Percentiles rank a stretch among this genome's conserved stretches.
Evolutionary conservation across 2,888 invertebrate species (phyloP).

Genomic region (Sarcophaga caerulescens): DNA sequence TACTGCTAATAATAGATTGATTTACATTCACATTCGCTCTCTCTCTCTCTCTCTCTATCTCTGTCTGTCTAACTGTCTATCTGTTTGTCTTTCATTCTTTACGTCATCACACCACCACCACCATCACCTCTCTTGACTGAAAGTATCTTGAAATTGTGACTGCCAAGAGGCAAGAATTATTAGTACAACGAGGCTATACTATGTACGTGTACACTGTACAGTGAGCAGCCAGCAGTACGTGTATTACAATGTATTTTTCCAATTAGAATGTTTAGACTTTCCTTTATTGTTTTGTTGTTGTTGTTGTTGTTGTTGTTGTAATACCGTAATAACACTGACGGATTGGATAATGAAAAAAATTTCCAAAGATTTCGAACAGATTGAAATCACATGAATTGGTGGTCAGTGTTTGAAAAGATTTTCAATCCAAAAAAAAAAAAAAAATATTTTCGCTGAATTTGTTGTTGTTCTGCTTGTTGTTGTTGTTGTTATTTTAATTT

Average conservation of each 20-base stretch:
- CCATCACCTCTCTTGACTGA: background rate
- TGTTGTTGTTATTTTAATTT: slow-evolving; percentile 16
- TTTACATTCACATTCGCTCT: slow-evolving; percentile 19
- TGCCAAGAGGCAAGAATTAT: no score
- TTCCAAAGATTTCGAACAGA: no score
- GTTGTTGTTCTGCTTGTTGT: slow-evolving; percentile 30
- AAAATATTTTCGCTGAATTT: slow-evolving; percentile 34
- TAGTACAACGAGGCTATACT: no score
- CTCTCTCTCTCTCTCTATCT: no score
- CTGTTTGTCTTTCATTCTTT: slow-evolving; percentile 3
- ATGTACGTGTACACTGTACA: no score
- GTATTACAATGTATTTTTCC: slow-evolving; percentile 34
- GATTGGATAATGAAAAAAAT: no score
- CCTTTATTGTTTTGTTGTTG: slow-evolving; percentile 1
- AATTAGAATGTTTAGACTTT: slow-evolving; percentile 28
- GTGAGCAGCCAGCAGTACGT: no score
- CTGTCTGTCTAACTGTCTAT: no score
- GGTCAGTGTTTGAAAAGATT: no score
- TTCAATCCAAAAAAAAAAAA: background rate
- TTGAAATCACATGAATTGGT: no score
- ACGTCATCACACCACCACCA: background rate
- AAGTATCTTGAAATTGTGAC: no score
- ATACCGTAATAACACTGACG: no score
- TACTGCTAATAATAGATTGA: slow-evolving; percentile 56
- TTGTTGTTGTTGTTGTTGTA: background rate